Evolutionary conservation across 1,140 invertebrate genomes (phyloP).

Genomic region (Potamilus streckersoni): DNA sequence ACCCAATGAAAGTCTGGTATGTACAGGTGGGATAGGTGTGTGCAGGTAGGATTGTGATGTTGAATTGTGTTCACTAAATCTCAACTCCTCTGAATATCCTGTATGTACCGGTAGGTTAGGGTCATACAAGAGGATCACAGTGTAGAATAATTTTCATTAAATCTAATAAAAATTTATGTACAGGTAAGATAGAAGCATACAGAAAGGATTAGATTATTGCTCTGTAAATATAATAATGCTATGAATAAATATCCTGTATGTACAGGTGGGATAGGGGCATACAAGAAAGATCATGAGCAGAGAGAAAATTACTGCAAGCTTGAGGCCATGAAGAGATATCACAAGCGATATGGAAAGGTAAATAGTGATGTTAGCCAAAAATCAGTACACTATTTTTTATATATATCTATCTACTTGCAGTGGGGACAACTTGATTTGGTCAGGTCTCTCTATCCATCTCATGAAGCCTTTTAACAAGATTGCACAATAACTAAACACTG

Average conservation of each 20-base stretch:
- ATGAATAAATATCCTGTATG: not conserved
- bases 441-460: too few relatives aligned
- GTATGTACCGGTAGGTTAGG: not conserved
- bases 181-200: not conserved
- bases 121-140: not conserved
- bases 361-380: not conserved
- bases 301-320: conserved; percentile 81
- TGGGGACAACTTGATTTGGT: too few relatives aligned
- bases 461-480: too few relatives aligned
- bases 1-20: not conserved
- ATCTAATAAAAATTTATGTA: not conserved
- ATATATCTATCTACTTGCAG: too few relatives aligned
- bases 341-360: conserved; percentile 76
- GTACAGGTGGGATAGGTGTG: conserved; percentile 48
- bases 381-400: too few relatives aligned
- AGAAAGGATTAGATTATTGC: not conserved
- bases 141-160: not conserved
- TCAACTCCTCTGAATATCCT: not conserved
- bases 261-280: conserved; percentile 51
- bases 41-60: conserved; percentile 44
- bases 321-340: conserved; percentile 84
- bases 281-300: conserved; percentile 46
- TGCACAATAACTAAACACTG: too few relatives aligned
- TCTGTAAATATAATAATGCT: not conserved
- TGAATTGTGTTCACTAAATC: too few relatives aligned